Conservation (phyloP, 2,797 vertebrate species). For the Karalla daura region DNA sequence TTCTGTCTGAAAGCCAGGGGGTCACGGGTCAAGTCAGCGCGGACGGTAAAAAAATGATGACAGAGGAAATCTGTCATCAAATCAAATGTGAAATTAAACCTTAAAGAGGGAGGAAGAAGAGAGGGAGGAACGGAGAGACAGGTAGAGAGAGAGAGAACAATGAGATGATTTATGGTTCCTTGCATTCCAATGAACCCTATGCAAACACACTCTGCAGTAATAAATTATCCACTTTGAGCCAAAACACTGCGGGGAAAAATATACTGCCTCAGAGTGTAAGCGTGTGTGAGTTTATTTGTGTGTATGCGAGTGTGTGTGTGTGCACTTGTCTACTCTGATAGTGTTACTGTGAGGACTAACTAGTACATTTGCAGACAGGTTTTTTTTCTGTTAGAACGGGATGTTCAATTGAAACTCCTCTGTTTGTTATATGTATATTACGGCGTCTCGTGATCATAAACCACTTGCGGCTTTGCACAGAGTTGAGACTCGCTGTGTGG, state of each 20-base stretch:
- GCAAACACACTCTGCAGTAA: conserved; percentile 60
- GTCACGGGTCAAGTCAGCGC: too few species aligned
- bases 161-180: conserved; percentile 60
- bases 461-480: neutral
- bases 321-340: neutral
- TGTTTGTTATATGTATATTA: neutral
- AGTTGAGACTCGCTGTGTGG: neutral
- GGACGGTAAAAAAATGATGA: too few species aligned
- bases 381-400: too few species aligned
- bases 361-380: neutral
- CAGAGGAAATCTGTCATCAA: too few species aligned
- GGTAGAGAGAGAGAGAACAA: conserved; percentile 27
- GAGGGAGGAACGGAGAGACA: too few species aligned
- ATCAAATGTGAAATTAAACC: too few species aligned
- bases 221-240: conserved; percentile 65
- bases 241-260: conserved; percentile 50
- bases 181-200: conserved; percentile 64
- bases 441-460: neutral
- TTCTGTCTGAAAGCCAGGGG: too few species aligned
- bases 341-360: neutral
- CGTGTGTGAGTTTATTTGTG: neutral
- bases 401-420: too few species aligned
- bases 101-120: too few species aligned
- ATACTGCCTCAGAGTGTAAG: conserved; percentile 27
- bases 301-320: neutral